Conservation (phyloP, 2,888 invertebrate genomes). For the Dendrolimus houi region DNA sequence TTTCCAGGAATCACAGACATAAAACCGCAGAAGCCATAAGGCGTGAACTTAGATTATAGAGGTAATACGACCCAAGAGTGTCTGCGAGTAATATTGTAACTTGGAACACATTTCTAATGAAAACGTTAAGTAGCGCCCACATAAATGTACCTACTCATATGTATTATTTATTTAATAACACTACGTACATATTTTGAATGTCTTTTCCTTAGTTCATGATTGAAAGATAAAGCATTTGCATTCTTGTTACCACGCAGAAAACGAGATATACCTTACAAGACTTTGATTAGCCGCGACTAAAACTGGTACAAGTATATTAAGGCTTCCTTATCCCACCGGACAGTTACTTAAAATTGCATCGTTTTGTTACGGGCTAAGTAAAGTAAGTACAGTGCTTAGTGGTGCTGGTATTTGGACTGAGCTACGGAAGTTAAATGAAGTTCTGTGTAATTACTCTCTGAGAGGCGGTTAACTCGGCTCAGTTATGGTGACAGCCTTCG, state of each 20-base stretch:
- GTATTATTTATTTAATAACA: neutral
- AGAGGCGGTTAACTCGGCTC: constrained; percentile 59
- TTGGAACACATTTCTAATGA: constrained; percentile 12
- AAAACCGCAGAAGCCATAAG: constrained; percentile 14
- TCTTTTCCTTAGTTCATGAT: too few relatives aligned
- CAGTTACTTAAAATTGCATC: constrained; percentile 64
- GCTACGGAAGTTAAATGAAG: constrained; percentile 71
- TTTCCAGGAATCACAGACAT: constrained; percentile 7
- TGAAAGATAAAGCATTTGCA: too few relatives aligned
- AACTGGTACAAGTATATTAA: constrained; percentile 26
- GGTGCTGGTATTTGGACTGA: constrained; percentile 62
- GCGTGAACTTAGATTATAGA: constrained; percentile 17
- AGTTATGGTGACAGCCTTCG: constrained; percentile 53
- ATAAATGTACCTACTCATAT: constrained; percentile 5
- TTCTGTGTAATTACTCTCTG: constrained; percentile 68
- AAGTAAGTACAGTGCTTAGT: constrained; percentile 64
- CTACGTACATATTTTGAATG: too few relatives aligned
- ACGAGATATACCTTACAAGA: neutral
- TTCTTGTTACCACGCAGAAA: too few relatives aligned
- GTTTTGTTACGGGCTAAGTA: constrained; percentile 61
- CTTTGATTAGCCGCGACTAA: constrained; percentile 3
- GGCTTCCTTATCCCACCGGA: constrained; percentile 42
- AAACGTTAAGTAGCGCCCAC: constrained; percentile 14
- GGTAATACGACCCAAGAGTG: constrained; percentile 17
- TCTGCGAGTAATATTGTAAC: constrained; percentile 12